Conservation (phyloP, 2,888 invertebrate species). For the Hypomecis punctinalis region DNA sequence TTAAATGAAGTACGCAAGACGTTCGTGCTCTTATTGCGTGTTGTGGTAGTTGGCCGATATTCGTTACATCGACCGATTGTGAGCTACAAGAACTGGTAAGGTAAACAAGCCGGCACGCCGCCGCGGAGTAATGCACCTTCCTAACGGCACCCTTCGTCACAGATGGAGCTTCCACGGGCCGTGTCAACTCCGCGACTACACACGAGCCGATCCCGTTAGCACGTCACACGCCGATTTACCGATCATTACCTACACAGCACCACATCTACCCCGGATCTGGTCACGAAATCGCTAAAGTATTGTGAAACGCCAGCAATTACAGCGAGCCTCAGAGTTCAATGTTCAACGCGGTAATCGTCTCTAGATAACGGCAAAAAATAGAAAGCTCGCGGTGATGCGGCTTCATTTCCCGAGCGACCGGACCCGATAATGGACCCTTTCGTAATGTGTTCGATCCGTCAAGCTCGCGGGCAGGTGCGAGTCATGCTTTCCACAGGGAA, state of each 20-base stretch:
- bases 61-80: too few species aligned
- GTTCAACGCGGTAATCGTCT: neutral
- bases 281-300: neutral
- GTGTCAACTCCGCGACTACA: constrained; percentile 3
- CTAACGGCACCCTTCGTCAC: neutral
- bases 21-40: neutral
- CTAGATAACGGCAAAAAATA: constrained; percentile 21
- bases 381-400: constrained; percentile 23
- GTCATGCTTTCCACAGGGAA: constrained; percentile 10
- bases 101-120: neutral
- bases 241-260: neutral
- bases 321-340: neutral
- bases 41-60: neutral
- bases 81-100: neutral
- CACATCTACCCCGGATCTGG: neutral
- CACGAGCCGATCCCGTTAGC: constrained; percentile 19
- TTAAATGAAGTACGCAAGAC: neutral
- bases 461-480: constrained; percentile 18
- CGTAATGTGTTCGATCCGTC: constrained; percentile 21
- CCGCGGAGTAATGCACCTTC: neutral
- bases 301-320: neutral
- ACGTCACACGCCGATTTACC: neutral
- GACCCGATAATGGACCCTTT: constrained; percentile 27
- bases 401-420: constrained; percentile 31
- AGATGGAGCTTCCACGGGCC: neutral